Evolutionary conservation across 53 echinoderm and acorn worm genomes (phyloP).

Genomic region (Hippasteria phrygiana): DNA sequence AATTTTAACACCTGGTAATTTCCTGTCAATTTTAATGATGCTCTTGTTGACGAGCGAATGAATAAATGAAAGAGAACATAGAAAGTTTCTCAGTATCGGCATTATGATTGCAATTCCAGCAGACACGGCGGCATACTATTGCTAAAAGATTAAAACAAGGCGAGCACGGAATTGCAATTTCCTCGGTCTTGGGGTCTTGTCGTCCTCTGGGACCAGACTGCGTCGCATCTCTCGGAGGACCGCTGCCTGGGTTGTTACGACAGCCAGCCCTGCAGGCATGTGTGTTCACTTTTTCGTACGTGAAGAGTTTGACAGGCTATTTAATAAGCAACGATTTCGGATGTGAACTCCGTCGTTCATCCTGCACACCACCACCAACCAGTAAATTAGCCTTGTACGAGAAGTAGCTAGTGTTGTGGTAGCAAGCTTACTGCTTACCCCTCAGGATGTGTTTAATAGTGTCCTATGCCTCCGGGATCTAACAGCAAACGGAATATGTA

Average conservation of each 20-base stretch:
- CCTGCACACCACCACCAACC: conserved; percentile 55
- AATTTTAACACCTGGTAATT: not conserved
- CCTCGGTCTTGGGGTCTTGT: conserved; percentile 16
- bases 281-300: conserved; percentile 46
- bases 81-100: not conserved
- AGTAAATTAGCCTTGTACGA: conserved; percentile 26
- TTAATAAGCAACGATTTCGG: conserved; percentile 76
- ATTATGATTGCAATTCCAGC: conserved; percentile 13
- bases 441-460: conserved; percentile 53
- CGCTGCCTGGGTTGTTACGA: conserved; percentile 58
- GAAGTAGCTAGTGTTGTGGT: not conserved
- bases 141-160: conserved; percentile 54
- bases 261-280: conserved; percentile 62
- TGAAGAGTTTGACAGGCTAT: conserved; percentile 74
- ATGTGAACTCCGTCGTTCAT: conserved; percentile 54
- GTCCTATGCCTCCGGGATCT: conserved; percentile 22
- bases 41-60: not conserved
- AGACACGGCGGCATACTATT: not conserved
- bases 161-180: conserved; percentile 61
- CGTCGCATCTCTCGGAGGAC: conserved; percentile 35
- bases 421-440: not conserved
- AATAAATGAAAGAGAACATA: conserved; percentile 1
- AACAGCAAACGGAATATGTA: conserved; percentile 51
- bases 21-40: not conserved
- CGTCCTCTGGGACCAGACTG: conserved; percentile 34